Evolutionary conservation across 2,113 vertebrate genomes (phyloP).

Genomic region (Eulemur rufifrons): DNA sequence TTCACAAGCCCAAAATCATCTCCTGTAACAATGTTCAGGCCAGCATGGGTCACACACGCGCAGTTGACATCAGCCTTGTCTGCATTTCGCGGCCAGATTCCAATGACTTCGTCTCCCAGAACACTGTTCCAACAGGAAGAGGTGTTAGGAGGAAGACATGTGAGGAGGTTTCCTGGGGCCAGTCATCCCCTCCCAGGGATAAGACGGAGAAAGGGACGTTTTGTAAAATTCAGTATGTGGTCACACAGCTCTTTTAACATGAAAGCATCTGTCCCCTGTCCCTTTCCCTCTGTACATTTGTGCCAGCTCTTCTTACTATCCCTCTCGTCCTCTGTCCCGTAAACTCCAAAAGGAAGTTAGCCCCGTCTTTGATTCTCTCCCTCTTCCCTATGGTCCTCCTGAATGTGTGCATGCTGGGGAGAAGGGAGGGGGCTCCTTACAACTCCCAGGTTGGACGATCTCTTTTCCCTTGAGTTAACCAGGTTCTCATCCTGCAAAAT

Average conservation of each 20-base stretch:
- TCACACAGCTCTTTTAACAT: not conserved
- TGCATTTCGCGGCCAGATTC: slow-evolving; percentile 95
- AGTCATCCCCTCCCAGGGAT: not conserved
- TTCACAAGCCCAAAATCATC: slow-evolving; percentile 98
- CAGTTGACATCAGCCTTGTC: slow-evolving; percentile 97
- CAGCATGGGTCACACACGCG: slow-evolving; percentile 93
- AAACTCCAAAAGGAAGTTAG: not conserved
- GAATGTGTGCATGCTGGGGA: not conserved
- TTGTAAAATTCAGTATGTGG: accelerated
- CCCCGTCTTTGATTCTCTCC: not conserved
- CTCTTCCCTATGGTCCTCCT: not conserved
- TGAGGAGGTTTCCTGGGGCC: not conserved
- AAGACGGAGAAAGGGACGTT: not conserved
- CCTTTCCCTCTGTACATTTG: not conserved
- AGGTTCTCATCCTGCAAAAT: not conserved
- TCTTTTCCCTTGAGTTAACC: not conserved
- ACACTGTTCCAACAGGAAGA: slow-evolving; percentile 84
- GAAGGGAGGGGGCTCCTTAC: not conserved
- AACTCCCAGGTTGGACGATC: not conserved
- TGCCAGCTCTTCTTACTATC: not conserved
- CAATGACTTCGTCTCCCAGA: slow-evolving; percentile 95
- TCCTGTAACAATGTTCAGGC: slow-evolving; percentile 93
- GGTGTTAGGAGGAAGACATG: not conserved
- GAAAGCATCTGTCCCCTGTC: not conserved
- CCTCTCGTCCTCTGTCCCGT: not conserved